Base-by-base conservation (phyloP, 2,888 invertebrate species). In the Clanis bilineata region DNA sequence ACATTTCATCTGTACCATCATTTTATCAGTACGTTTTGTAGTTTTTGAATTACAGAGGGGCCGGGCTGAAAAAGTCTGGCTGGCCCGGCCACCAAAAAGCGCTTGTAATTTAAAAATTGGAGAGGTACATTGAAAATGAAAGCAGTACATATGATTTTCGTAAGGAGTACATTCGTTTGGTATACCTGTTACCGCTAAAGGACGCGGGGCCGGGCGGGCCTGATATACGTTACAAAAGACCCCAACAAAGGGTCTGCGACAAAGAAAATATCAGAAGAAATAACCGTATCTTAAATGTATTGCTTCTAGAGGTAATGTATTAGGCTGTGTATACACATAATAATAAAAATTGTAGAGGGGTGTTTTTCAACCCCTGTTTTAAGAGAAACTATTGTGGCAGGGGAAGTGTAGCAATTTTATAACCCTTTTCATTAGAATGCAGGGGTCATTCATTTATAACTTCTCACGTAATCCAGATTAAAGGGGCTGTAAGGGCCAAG, bases 301-400 rank as follows among this genome's bases (percentile, higher is more conserved):
- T 51, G 51, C 51, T 51, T 51, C 18, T 51, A 51, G 18, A 28
- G 9, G 4, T 36, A 57, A 38, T 15, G 18, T 47, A 47, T 32
- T 32, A 22, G 32, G 51, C 51, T 56, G 54, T 58, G 61, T 55
- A 15, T 25, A 32, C 58, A 51, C 41, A 18, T 61, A 44, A 41
- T 56, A 25, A 15, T 47, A 25, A n/a, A 47, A 43, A 43, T n/a
- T n/a, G n/a, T 18, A 18, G 12, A 45, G 18, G 51, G 51, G 32
- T 32, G 51, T 10, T 12, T 45, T 44, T 45, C 28, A 5, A 28
- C 9, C 32, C 51, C 10, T 32, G 18, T 62, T 55, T 44, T 18
- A 39, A 47, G 28, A 32, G 9, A 10, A 28, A 32, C 18, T 47
- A 7, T 18, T 51, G 51, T 51, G 32, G 32, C 28, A 32, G 51